Percentiles rank a stretch among this genome's conserved stretches.
These are phyloP conservation scores for Antheraea assamensis DNA, from an alignment of 2,888 invertebrate genomes.

Conservation along the genomic window DNA sequence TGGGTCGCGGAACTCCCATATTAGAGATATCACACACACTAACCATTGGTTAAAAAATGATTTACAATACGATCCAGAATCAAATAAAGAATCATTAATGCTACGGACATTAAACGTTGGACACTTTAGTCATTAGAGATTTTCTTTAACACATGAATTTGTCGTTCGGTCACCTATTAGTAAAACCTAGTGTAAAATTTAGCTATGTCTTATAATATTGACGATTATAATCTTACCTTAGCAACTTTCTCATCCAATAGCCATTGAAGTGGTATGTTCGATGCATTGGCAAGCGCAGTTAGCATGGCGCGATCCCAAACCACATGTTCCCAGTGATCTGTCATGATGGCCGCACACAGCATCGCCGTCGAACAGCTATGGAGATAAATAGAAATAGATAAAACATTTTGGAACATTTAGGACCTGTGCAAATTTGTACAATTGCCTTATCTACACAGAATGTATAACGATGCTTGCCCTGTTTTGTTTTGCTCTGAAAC, in stretches of 20 bases:
- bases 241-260: conserved; percentile 89
- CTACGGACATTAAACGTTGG: background rate
- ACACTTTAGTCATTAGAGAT: background rate
- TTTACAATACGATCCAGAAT: background rate
- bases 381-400: background rate
- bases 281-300: conserved; percentile 82
- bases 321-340: conserved; percentile 95
- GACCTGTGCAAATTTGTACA: no score
- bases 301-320: conserved; percentile 87
- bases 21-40: no score
- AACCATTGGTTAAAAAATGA: no score
- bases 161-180: background rate
- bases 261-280: conserved; percentile 86
- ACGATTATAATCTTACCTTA: conserved; percentile 61
- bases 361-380: conserved; percentile 88
- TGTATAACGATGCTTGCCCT: no score
- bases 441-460: no score
- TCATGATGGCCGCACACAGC: conserved; percentile 93
- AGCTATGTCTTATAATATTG: background rate
- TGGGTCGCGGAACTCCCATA: no score
- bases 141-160: background rate
- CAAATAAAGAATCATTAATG: background rate
- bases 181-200: background rate
- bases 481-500: no score
- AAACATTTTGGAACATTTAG: no score